Percentiles rank a stretch among this genome's conserved stretches.
phyloP scores from a whole-genome alignment of 2,888 invertebrate genomes.

The Synergus itoensis region DNA sequence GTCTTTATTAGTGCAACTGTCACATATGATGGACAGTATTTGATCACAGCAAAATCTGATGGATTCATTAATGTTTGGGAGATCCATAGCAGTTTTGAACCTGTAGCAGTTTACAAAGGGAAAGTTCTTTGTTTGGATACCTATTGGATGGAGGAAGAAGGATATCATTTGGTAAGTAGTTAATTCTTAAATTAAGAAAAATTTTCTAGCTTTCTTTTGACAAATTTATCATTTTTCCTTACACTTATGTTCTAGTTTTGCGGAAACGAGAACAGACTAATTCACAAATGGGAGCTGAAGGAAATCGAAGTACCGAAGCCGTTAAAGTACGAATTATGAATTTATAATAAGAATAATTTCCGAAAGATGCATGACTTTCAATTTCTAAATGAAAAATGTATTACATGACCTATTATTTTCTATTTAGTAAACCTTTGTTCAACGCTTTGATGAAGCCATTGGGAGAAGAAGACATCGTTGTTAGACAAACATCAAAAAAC shows the following conservation, averaged over 20 bases:
- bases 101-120: constrained; percentile 68
- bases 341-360: background rate
- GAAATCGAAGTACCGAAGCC: constrained; percentile 53
- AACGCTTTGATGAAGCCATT: constrained; percentile 67
- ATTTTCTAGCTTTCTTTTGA: background rate
- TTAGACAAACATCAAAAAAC: constrained; percentile 65
- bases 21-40: constrained; percentile 76
- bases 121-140: constrained; percentile 71
- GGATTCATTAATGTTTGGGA: constrained; percentile 77
- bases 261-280: constrained; percentile 67
- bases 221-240: background rate
- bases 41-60: constrained; percentile 76
- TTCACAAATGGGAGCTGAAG: constrained; percentile 69
- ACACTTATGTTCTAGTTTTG: constrained; percentile 66
- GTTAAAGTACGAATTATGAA: constrained; percentile 37
- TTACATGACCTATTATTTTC: background rate
- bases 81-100: constrained; percentile 63
- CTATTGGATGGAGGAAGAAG: constrained; percentile 67
- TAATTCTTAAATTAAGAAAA: background rate
- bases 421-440: constrained; percentile 66
- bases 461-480: constrained; percentile 62
- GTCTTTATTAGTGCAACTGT: constrained; percentile 74
- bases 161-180: constrained; percentile 65
- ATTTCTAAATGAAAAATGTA: too few species aligned
- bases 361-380: too few species aligned